Base-by-base conservation (phyloP, 1,140 invertebrate species). In the Linepithema humile region DNA sequence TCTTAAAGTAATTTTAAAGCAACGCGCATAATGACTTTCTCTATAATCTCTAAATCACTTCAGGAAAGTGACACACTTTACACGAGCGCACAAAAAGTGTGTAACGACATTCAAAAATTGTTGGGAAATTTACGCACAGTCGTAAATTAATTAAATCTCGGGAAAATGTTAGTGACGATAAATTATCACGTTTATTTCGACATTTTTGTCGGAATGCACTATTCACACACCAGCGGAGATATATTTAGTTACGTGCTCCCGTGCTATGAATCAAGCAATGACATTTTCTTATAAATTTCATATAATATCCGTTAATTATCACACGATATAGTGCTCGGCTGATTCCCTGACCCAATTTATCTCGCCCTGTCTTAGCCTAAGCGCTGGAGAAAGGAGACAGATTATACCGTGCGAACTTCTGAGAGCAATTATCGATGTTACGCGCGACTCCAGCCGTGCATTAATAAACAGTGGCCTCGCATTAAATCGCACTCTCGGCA, bases 301-400 rank as follows among this genome's bases (percentile, higher is more conserved):
- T 48, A 50, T 80, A 88, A 88, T 67, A 59, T 82, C 69, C 69
- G 45, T 88, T 87, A 87, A 88, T 87, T 88, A 87, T 80, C 82
- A 45, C 70, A 23, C 29, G 12, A 26, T 40, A 32, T 15, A 38
- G 29, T 35, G 29, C 57, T 40, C 67, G 48, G 75, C 57, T 74
- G 60, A 43, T 43, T 82, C 32, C 29, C 45, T 77, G 75, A 87
- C 87, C 85, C 50, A 88, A 88, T 88, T 87, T 85, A 85, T 87
- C 69, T 48, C 43, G 32, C 40, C 45, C 70, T 55, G 43, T 3
- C 59, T 26, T 53, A n/a, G 64, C 40, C 7, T 26, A 53, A 53
- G 53, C 72, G 15, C 20, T n/a, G 23, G 85, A 82, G 87, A 87
- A 87, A 88, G 85, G 86, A 77, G 55, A 77, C 59, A 35, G 4